Evolutionary conservation across 2,113 vertebrate species (phyloP).

Genomic region (Dipodomys stephensi): DNA sequence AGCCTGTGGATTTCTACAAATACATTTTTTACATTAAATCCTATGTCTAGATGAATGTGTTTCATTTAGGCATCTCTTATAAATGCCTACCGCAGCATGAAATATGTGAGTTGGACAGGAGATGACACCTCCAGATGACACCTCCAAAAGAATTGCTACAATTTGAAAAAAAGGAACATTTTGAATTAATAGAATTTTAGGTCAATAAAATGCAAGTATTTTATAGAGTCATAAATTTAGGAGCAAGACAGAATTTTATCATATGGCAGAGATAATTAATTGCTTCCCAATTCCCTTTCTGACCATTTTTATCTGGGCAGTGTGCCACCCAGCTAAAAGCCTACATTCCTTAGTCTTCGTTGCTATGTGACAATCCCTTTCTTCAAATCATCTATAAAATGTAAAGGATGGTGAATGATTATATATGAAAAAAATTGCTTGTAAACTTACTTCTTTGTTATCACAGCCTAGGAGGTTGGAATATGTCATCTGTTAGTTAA

Average conservation of each 20-base stretch:
- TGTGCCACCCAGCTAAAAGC: constrained; percentile 47
- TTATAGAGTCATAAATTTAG: constrained; percentile 58
- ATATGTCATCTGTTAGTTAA: neutral
- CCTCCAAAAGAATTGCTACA: neutral
- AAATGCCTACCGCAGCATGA: constrained; percentile 22
- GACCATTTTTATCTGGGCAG: constrained; percentile 55
- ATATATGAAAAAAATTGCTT: neutral
- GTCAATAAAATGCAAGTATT: constrained; percentile 60
- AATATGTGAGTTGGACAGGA: neutral
- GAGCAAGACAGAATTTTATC: constrained; percentile 53
- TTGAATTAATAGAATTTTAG: constrained; percentile 49
- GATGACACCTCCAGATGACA: neutral
- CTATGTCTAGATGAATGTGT: neutral
- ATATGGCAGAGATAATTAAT: constrained; percentile 52
- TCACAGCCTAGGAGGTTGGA: neutral
- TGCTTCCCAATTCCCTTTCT: constrained; percentile 54
- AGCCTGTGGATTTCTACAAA: neutral
- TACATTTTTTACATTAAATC: neutral
- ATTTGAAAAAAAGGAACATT: constrained; percentile 12
- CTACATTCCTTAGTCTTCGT: neutral
- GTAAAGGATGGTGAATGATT: neutral
- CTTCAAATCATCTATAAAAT: constrained; percentile 20
- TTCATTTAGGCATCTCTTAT: constrained; percentile 5
- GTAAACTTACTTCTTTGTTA: constrained; percentile 2
- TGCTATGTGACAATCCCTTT: neutral